Percentiles rank a stretch among this genome's conserved stretches.
Evolutionary conservation across 2,888 invertebrate species (phyloP).

Genomic region (Athetis lepigone): DNA sequence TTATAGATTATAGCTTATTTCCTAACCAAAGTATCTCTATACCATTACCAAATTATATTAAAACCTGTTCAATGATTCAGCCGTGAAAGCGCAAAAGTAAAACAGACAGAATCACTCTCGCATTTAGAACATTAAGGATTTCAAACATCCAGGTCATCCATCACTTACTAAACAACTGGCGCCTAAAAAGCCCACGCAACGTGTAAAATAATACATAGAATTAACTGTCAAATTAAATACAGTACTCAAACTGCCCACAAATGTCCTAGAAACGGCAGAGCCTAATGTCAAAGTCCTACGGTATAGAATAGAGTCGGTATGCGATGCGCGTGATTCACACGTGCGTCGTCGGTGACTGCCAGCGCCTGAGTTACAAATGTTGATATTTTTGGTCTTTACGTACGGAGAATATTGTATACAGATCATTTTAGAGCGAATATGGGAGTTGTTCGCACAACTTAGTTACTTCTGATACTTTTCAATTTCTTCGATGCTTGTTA

Average conservation of each 20-base stretch:
- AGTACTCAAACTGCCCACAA: conserved; percentile 29
- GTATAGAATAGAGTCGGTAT: conserved; percentile 35
- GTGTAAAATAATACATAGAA: conserved; percentile 21
- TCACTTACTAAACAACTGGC: conserved; percentile 20
- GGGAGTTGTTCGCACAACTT: too few species aligned
- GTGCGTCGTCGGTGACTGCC: neutral
- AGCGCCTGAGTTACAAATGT: conserved; percentile 39
- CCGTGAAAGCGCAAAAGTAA: too few species aligned
- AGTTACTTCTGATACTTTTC: too few species aligned
- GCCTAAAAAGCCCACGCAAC: conserved; percentile 11
- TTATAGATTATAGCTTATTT: too few species aligned
- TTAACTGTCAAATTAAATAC: conserved; percentile 18
- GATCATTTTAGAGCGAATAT: too few species aligned
- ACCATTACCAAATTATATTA: too few species aligned
- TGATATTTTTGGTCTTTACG: conserved; percentile 22
- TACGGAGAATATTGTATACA: conserved; percentile 6
- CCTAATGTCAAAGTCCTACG: conserved; percentile 14
- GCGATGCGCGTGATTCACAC: conserved; percentile 47
- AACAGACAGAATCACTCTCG: too few species aligned
- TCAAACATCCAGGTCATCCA: conserved; percentile 1
- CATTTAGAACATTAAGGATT: too few species aligned
- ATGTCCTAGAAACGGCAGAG: conserved; percentile 34
- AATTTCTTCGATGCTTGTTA: too few species aligned
- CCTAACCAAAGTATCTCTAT: too few species aligned
- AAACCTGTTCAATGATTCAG: too few species aligned